These are phyloP conservation scores for Cinclus mexicanus DNA, from an alignment of 2,113 vertebrate genomes.

Conservation along the genomic window DNA sequence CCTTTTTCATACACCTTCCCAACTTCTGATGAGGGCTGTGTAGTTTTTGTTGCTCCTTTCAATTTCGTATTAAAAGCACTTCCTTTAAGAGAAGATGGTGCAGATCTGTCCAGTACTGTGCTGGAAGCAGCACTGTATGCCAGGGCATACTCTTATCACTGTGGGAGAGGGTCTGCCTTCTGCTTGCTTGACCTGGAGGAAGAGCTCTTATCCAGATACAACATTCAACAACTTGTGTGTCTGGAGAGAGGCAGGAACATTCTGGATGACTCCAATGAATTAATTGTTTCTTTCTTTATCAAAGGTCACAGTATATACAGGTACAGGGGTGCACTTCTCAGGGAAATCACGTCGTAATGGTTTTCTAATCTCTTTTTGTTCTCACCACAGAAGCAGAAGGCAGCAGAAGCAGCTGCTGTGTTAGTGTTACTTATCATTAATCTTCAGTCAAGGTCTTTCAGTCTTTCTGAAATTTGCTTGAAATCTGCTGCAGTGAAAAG, in stretches of 20 bases:
- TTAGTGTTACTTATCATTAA: background rate
- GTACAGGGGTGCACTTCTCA: background rate
- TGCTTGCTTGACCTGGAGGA: background rate
- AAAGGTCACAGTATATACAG: background rate
- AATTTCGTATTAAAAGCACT: background rate
- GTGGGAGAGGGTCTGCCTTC: background rate
- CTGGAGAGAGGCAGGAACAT: background rate
- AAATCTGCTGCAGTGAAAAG: background rate
- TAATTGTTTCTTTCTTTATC: background rate
- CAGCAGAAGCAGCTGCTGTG: background rate
- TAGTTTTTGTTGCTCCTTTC: background rate
- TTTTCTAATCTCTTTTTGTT: background rate
- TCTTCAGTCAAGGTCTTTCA: background rate
- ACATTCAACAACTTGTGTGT: background rate
- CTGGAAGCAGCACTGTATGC: background rate
- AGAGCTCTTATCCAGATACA: background rate
- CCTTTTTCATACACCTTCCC: background rate
- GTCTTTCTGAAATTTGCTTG: background rate
- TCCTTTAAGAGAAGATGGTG: background rate
- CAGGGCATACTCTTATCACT: accelerated
- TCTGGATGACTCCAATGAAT: background rate
- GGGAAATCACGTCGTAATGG: background rate
- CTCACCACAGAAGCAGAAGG: background rate
- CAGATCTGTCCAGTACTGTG: background rate
- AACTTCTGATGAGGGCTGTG: accelerated